Conservation (phyloP, 1,140 invertebrate species). For the Vollenhovia emeryi region DNA sequence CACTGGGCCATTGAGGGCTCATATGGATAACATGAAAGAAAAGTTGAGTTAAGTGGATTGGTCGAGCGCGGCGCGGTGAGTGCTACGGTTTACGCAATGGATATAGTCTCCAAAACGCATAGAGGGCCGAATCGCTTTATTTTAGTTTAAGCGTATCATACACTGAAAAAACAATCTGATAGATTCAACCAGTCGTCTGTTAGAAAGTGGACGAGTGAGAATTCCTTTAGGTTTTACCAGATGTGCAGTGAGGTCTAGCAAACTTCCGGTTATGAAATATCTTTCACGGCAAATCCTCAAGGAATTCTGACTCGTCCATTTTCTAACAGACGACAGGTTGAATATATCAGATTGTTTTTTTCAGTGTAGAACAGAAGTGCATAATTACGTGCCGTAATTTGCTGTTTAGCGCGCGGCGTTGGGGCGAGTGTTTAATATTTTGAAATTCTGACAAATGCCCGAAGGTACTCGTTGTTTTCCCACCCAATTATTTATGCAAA, state of each 20-base stretch:
- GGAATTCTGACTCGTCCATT: too few species aligned
- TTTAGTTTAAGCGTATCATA: background rate
- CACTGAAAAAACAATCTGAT: too few species aligned
- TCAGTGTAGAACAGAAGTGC: too few species aligned
- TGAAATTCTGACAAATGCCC: background rate
- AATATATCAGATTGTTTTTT: too few species aligned
- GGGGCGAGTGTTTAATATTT: background rate
- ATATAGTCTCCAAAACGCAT: constrained; percentile 30
- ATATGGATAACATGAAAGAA: constrained; percentile 69
- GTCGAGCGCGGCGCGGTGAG: constrained; percentile 36
- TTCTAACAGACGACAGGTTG: too few species aligned
- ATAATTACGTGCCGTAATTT: background rate
- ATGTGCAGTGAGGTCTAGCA: too few species aligned
- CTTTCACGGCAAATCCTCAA: too few species aligned
- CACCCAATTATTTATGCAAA: constrained; percentile 1
- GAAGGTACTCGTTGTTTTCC: background rate
- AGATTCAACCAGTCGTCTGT: too few species aligned
- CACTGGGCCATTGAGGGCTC: constrained; percentile 43
- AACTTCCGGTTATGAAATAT: too few species aligned
- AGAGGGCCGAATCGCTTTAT: background rate
- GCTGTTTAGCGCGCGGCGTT: background rate
- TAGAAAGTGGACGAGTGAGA: too few species aligned
- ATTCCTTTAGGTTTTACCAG: too few species aligned
- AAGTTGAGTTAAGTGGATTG: constrained; percentile 59
- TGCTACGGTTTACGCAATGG: constrained; percentile 24